phyloP scores from a whole-genome alignment of 1,140 invertebrate species.

The Drosophila nikananu region DNA sequence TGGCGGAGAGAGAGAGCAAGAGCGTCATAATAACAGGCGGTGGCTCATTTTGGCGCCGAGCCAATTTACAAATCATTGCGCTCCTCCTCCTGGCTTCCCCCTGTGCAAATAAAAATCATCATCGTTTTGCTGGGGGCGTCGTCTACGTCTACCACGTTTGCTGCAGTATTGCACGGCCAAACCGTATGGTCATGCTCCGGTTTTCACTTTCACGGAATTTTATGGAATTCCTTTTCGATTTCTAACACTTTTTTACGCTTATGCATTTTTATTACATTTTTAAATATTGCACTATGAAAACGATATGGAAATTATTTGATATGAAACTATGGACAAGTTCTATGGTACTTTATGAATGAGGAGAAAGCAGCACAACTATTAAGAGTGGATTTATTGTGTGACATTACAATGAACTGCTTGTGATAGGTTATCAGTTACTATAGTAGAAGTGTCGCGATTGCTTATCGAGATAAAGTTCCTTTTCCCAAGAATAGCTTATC shows the following conservation, averaged over 20 bases:
- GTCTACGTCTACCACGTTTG: constrained; percentile 31
- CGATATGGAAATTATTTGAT: neutral
- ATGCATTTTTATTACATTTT: neutral
- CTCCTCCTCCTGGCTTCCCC: constrained; percentile 3
- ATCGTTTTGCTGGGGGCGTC: constrained; percentile 18
- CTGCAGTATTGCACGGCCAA: constrained; percentile 10
- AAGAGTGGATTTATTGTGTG: neutral
- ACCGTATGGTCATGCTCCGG: constrained; percentile 15
- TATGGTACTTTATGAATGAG: neutral
- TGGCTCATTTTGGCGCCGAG: constrained; percentile 39
- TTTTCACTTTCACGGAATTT: constrained; percentile 32
- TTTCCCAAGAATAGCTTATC: neutral
- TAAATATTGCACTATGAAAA: neutral
- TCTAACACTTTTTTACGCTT: constrained; percentile 1
- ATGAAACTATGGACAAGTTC: neutral
- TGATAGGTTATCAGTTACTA: neutral
- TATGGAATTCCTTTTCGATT: neutral
- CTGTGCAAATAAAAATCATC: constrained; percentile 36
- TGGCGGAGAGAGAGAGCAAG: constrained; percentile 10
- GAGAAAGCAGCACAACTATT: neutral
- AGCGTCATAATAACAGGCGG: constrained; percentile 28
- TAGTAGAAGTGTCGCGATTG: neutral
- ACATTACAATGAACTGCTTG: neutral
- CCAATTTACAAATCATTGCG: constrained; percentile 42
- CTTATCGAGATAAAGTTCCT: neutral